Evolutionary conservation across 2,113 vertebrate species (phyloP).

Genomic region (Embiotoca jacksoni): DNA sequence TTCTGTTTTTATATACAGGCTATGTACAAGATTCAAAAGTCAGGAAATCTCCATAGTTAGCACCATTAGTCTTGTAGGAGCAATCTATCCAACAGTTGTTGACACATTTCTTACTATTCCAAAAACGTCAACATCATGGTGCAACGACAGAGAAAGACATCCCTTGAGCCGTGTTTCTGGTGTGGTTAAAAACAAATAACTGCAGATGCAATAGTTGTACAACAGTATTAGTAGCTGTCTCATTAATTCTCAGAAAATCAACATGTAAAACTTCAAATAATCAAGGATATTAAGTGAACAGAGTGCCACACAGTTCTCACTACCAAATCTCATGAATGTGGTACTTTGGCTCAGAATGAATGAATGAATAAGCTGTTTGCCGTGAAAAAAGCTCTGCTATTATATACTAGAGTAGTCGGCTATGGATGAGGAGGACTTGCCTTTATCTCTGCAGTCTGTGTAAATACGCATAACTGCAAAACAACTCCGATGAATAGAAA

Average conservation of each 20-base stretch:
- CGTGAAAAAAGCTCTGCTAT: neutral
- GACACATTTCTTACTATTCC: too few species aligned
- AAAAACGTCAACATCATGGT: neutral
- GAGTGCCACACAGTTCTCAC: neutral
- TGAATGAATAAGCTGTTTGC: conserved; percentile 19
- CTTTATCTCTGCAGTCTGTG: conserved; percentile 14
- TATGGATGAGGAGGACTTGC: conserved; percentile 4
- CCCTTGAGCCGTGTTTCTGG: neutral
- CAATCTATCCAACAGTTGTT: too few species aligned
- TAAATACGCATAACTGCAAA: conserved; percentile 34
- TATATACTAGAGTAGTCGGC: too few species aligned
- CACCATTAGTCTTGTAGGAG: too few species aligned
- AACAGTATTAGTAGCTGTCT: neutral
- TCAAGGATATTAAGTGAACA: neutral
- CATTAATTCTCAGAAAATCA: neutral
- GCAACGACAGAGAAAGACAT: neutral
- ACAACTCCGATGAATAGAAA: conserved; percentile 18
- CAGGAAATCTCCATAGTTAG: too few species aligned
- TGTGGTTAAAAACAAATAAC: neutral
- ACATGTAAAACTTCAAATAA: neutral
- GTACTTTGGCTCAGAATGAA: conserved; percentile 24
- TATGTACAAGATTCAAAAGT: too few species aligned
- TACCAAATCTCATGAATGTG: neutral
- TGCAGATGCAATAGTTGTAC: neutral
- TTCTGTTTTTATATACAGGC: too few species aligned